Base-by-base conservation (phyloP, 2,797 vertebrate genomes). In the Tenualosa thibaudeaui region DNA sequence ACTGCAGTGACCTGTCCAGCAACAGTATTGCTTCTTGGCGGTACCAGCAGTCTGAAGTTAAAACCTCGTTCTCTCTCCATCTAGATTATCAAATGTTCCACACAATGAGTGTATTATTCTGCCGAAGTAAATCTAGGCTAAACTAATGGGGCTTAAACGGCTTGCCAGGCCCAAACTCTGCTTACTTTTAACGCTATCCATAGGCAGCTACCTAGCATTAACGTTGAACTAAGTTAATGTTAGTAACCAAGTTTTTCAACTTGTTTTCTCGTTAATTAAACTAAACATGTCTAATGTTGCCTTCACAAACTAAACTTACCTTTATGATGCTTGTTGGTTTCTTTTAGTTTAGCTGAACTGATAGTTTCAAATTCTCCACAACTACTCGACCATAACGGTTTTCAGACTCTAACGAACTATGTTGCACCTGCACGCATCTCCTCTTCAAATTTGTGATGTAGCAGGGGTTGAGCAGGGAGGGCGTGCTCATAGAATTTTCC, bases 31-130 rank as follows among this genome's bases (percentile, higher is more conserved):
- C 90, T 82, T 84, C 93, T 90, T 15, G 94, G 91, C 40, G 95
- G 95, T 4, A 96, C 90, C 82, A 93, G 46, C 56, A 96, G 92
- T 83, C 93, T 95, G 89, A 96, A 96, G 87, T 89, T 94, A 81
- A 96, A 96, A 0, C 92, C 56, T 1, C 83, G 86, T 60, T 90
- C 90, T 90, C 86, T 92, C 78, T 96, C 93, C 95, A 96, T 96
- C 46, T 65, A 19, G 3, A 43, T n/a, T 17, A 37, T 58, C 50
- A 53, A 84, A 84, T 37, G 3, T 81, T 58, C 51, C 85, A 81
- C 5, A 51, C n/a, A 12, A 60, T 51, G 9, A 31, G 56, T 24
- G 1, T 8, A 9, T 62, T 62, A 62, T n/a, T 58, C 56, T 58
- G 17, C 7, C 5, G 7, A 5, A 58, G 17, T 19, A 58, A 58